These are phyloP conservation scores for Rhinolophus sinicus DNA, from an alignment of 2,113 vertebrate genomes.

Conservation along the genomic window DNA sequence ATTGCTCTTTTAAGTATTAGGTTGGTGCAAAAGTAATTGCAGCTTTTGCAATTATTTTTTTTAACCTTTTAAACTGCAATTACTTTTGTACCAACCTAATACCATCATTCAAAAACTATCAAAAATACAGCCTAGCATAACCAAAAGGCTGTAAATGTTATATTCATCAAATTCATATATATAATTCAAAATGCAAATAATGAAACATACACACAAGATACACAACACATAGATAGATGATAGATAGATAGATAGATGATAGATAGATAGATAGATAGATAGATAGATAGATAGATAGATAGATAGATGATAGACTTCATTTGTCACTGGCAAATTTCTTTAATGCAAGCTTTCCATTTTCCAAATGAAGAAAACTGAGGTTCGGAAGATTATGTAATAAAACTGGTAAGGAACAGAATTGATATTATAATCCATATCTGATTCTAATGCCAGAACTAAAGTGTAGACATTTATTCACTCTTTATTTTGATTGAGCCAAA, in stretches of 20 bases:
- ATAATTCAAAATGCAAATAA: not conserved
- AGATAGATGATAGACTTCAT: not conserved
- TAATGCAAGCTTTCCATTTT: not conserved
- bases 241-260: no score
- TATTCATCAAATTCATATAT: not conserved
- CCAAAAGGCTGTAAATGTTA: not conserved
- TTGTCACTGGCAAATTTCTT: not conserved
- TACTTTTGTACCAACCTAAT: no score
- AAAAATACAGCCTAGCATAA: not conserved
- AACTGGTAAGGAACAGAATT: not conserved
- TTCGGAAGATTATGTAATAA: not conserved
- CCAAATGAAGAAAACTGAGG: not conserved
- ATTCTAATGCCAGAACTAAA: not conserved
- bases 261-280: no score
- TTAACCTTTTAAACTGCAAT: no score
- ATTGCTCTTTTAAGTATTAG: not conserved
- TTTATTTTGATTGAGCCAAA: not conserved
- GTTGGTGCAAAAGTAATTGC: no score
- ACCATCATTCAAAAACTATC: not conserved
- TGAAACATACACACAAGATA: not conserved
- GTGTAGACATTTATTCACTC: not conserved
- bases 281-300: no score
- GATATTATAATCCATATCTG: not conserved
- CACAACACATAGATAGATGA: no score
- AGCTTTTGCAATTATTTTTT: no score